These are phyloP conservation scores for Orius insidiosus DNA, from an alignment of 1,140 invertebrate species.

Conservation along the genomic window DNA sequence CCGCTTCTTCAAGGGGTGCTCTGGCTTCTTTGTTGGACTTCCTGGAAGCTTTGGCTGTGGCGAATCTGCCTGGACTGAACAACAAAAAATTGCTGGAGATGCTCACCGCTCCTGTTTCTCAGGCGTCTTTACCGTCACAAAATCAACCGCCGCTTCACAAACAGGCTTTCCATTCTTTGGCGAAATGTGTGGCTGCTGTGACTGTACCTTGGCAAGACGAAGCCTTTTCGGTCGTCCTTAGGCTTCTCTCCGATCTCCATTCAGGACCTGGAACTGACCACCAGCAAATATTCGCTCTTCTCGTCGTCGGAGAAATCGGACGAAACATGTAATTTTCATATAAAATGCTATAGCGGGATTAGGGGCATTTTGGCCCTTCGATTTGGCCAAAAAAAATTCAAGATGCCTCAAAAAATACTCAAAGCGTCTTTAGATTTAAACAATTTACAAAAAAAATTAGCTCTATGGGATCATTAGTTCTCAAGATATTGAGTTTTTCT, in stretches of 20 bases:
- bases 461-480: no score
- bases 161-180: constrained; percentile 71
- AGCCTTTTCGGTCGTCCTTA: constrained; percentile 62
- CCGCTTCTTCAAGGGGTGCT: constrained; percentile 78
- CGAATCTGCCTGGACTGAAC: constrained; percentile 57
- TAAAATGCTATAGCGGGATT: no score
- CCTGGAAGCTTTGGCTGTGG: constrained; percentile 71
- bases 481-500: no score
- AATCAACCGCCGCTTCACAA: constrained; percentile 19
- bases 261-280: constrained; percentile 47
- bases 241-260: constrained; percentile 71
- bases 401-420: neutral
- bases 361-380: no score
- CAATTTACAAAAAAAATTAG: no score
- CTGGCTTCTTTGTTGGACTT: constrained; percentile 80
- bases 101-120: constrained; percentile 42
- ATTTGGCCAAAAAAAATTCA: no score
- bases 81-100: constrained; percentile 62
- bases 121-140: constrained; percentile 17
- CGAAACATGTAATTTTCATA: constrained; percentile 70
- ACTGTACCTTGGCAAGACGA: constrained; percentile 58
- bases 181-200: constrained; percentile 87
- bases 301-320: constrained; percentile 93
- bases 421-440: no score
- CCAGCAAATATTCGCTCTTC: constrained; percentile 76